phyloP scores from a whole-genome alignment of 2,888 invertebrate genomes.

The Furcula furcula region DNA sequence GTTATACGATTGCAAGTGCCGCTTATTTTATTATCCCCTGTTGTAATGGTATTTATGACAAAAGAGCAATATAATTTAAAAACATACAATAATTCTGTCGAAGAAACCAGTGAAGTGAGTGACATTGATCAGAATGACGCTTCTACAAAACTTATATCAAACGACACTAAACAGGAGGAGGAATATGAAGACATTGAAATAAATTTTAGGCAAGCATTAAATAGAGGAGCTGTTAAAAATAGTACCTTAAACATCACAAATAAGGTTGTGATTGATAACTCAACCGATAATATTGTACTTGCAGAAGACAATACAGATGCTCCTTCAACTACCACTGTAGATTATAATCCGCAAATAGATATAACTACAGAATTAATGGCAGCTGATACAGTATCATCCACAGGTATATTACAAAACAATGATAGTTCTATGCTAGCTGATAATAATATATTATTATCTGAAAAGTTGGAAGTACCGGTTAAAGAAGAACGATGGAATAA shows the following conservation, averaged over 20 bases:
- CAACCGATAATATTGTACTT: background rate
- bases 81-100: background rate
- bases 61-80: background rate
- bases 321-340: background rate
- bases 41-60: slow-evolving; percentile 12
- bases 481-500: slow-evolving; percentile 37
- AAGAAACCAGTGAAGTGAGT: too few relatives aligned
- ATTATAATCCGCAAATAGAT: slow-evolving; percentile 7
- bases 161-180: slow-evolving; percentile 2
- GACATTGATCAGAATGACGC: slow-evolving; percentile 1
- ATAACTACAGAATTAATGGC: slow-evolving; percentile 7
- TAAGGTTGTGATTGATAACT: too few relatives aligned
- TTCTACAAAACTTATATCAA: slow-evolving; percentile 2
- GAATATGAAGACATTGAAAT: background rate
- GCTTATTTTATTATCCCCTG: slow-evolving; percentile 17
- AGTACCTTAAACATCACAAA: background rate
- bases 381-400: slow-evolving; percentile 14
- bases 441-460: background rate
- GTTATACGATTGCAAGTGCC: slow-evolving; percentile 9
- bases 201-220: background rate
- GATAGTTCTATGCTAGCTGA: background rate
- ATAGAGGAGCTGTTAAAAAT: background rate
- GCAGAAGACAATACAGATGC: background rate
- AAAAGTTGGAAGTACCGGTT: slow-evolving; percentile 16
- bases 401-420: background rate